These are phyloP conservation scores for Ctenopoma multispine DNA, from an alignment of 2,797 vertebrate species.

Conservation along the genomic window DNA sequence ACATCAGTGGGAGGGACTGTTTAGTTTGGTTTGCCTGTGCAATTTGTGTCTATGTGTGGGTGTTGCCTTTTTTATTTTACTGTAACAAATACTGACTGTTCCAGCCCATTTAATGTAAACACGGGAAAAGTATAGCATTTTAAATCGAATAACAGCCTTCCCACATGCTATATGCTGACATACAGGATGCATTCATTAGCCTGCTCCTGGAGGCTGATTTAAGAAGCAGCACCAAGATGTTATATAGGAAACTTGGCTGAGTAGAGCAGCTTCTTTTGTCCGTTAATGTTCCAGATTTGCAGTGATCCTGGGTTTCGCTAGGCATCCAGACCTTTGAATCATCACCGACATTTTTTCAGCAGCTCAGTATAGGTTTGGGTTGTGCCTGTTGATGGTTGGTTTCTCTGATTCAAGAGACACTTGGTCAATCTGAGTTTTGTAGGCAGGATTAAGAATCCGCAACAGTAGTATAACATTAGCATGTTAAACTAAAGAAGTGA, in stretches of 20 bases:
- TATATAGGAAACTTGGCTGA: constrained; percentile 24
- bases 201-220: constrained; percentile 12
- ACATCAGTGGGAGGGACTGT: constrained; percentile 25
- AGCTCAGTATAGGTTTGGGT: not conserved
- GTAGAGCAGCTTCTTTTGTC: constrained; percentile 18
- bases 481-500: too few relatives aligned
- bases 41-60: constrained; percentile 31
- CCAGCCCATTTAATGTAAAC: constrained; percentile 12
- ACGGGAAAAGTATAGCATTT: not conserved
- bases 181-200: constrained; percentile 14
- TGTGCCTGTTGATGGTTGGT: constrained; percentile 4
- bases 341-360: constrained; percentile 13
- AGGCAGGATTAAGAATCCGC: not conserved
- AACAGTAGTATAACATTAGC: not conserved
- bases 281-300: constrained; percentile 18
- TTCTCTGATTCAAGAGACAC: constrained; percentile 15
- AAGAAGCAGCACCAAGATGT: constrained; percentile 16
- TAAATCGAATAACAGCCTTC: constrained; percentile 20
- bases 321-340: constrained; percentile 34
- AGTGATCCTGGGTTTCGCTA: constrained; percentile 9
- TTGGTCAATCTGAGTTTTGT: constrained; percentile 21
- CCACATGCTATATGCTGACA: constrained; percentile 5
- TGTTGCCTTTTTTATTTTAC: constrained; percentile 15
- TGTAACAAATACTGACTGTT: constrained; percentile 25
- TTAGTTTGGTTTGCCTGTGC: constrained; percentile 12